Evolutionary conservation across 2,113 vertebrate genomes (phyloP).

Genomic region (Monarcha castaneiventris): DNA sequence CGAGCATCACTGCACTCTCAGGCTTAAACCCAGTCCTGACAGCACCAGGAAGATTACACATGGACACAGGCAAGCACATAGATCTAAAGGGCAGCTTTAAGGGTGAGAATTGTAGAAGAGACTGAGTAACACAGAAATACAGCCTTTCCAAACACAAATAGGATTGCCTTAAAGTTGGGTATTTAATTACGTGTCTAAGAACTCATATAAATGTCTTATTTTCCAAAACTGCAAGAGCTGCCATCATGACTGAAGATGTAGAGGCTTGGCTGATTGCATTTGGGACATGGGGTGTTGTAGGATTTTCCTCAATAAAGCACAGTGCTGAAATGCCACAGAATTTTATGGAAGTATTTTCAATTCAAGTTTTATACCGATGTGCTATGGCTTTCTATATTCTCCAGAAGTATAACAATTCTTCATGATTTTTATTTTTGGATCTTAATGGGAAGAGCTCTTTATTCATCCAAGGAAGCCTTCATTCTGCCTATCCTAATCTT

Average conservation of each 20-base stretch:
- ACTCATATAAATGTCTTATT: not conserved
- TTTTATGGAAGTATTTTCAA: constrained; percentile 1
- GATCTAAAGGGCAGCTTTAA: not conserved
- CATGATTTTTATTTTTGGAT: constrained; percentile 37
- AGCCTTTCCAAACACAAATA: not conserved
- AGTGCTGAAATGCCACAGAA: not conserved
- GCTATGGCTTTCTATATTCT: not conserved
- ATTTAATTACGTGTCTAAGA: not conserved
- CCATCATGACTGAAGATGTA: not conserved
- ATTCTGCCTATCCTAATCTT: constrained; percentile 51
- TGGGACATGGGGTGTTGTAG: not conserved
- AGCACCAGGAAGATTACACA: not conserved
- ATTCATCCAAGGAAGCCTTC: constrained; percentile 33
- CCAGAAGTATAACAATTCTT: not conserved
- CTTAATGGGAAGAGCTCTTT: constrained; percentile 8
- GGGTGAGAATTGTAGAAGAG: not conserved
- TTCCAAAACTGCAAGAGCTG: not conserved
- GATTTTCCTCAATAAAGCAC: not conserved
- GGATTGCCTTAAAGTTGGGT: not conserved
- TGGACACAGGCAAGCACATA: not conserved
- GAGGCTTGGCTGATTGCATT: not conserved
- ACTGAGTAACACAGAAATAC: not conserved
- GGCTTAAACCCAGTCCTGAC: not conserved
- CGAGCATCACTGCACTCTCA: fast-evolving
- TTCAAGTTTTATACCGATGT: not conserved